These are phyloP conservation scores for Coregonus ussuriensis DNA, from an alignment of 2,797 vertebrate species.

Conservation along the genomic window DNA sequence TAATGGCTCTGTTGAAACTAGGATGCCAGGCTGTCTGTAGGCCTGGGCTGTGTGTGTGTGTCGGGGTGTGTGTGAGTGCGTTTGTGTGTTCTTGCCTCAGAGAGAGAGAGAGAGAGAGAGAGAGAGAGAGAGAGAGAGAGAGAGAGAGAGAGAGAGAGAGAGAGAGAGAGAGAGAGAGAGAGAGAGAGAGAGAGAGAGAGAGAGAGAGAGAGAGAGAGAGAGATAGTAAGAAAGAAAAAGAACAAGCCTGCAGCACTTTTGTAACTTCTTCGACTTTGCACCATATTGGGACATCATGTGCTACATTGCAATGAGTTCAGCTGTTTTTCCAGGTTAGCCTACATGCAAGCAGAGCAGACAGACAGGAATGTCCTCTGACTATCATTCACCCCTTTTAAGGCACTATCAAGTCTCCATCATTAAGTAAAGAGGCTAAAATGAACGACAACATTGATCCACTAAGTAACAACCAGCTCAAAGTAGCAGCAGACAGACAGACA, in stretches of 20 bases:
- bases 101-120: neutral
- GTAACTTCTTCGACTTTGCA: neutral
- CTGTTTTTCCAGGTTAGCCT: slow-evolving; percentile 8
- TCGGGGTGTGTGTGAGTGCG: neutral
- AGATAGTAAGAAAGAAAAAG: neutral
- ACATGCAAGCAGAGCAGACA: neutral
- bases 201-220: too few relatives aligned
- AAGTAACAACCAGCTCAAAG: neutral
- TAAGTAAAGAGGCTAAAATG: neutral
- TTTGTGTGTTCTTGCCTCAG: neutral
- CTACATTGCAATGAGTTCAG: slow-evolving; percentile 1
- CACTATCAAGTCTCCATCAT: neutral
- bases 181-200: neutral
- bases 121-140: too few relatives aligned
- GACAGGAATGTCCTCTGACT: neutral
- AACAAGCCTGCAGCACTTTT: neutral
- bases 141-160: neutral
- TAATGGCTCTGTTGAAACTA: neutral
- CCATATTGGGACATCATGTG: neutral
- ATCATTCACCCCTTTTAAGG: neutral
- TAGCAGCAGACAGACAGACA: neutral
- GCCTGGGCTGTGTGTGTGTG: neutral
- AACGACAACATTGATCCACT: neutral
- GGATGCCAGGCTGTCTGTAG: too few relatives aligned
- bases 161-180: neutral